Evolutionary conservation across 2,113 vertebrate species (phyloP), one percentile per base, ranked within the genome.

Genomic region (Corydoras maculifer): DNA sequence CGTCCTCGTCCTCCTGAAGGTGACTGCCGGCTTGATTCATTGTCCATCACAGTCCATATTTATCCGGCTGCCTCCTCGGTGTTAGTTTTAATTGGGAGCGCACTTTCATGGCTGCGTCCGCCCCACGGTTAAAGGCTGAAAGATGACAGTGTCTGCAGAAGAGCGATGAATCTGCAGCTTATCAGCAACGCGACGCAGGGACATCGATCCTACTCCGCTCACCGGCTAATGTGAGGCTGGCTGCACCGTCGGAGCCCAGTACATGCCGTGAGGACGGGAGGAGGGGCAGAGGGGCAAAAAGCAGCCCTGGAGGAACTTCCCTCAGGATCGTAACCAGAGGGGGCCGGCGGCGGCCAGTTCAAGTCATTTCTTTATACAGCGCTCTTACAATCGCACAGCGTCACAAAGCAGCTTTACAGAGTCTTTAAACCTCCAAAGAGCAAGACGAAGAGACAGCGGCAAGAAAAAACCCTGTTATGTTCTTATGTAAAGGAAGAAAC

Each of bases 21-120:
- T 62, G 64, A 78, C 69, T 48, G 66, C 55, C 18, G 55, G 68
- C 65, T 51, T 75, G 54, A 62, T 69, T 70, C 63, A 11, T 25
- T 2, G 10, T 64, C 58, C 18, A 25, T 25, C 18, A 25, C 18
- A 25, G 18, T 25, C 18, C 58, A 51, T 70, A 70, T 75, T 64
- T 75, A 69, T 81, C 75, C 69, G 31, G 65, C 60, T 68, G 51
- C 62, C 68, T 61, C 35, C 18, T 12, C 65, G 31, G 71, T 65
- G 78, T 75, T 78, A 68, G 80, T 75, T 78, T 81, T 74, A 79
- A 79, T 67, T 63, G 77, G 35, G 72, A 75, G 65, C 62, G 68
- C 59, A 55, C 58, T 70, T 73, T 68, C 75, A 71, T 80, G 18
- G 18, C 18, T 25, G 18, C 18, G 18, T 25, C 18, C 18, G 18